These are phyloP conservation scores for Drosophila niveifrons DNA, from an alignment of 2,888 invertebrate species.

Conservation along the genomic window DNA sequence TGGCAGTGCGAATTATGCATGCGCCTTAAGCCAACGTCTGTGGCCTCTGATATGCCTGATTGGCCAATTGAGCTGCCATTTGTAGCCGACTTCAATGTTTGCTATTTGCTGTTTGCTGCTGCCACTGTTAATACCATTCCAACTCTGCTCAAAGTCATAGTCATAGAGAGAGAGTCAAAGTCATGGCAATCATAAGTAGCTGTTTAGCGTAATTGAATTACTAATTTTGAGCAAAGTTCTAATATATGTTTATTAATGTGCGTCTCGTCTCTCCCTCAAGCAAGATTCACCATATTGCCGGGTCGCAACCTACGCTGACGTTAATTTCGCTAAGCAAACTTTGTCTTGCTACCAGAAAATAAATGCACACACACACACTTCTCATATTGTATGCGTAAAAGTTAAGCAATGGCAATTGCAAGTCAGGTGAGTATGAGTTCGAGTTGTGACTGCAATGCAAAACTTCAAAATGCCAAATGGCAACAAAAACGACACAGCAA, in stretches of 20 bases:
- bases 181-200: conserved; percentile 39
- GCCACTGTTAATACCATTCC: conserved; percentile 8
- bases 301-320: not conserved
- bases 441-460: conserved; percentile 52
- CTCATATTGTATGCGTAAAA: not conserved
- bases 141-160: not conserved
- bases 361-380: not conserved
- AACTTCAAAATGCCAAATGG: conserved; percentile 35
- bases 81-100: conserved; percentile 30
- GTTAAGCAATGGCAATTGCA: conserved; percentile 24
- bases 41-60: conserved; percentile 54
- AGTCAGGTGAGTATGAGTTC: conserved; percentile 30
- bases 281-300: not conserved
- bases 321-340: conserved; percentile 35
- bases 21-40: conserved; percentile 60
- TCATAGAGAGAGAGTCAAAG: conserved; percentile 20
- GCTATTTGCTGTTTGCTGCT: conserved; percentile 1
- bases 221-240: conserved; percentile 57
- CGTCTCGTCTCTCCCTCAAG: conserved; percentile 6
- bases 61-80: conserved; percentile 63
- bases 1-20: conserved; percentile 71
- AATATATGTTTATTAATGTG: conserved; percentile 74
- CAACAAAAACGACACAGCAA: not conserved
- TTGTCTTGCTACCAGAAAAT: conserved; percentile 24
- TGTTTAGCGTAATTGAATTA: conserved; percentile 75